A percentile compares a stretch with the other conserved stretches of the same genome.
phyloP scores from a whole-genome alignment of 2,113 vertebrate genomes.

The Verasper variegatus region DNA sequence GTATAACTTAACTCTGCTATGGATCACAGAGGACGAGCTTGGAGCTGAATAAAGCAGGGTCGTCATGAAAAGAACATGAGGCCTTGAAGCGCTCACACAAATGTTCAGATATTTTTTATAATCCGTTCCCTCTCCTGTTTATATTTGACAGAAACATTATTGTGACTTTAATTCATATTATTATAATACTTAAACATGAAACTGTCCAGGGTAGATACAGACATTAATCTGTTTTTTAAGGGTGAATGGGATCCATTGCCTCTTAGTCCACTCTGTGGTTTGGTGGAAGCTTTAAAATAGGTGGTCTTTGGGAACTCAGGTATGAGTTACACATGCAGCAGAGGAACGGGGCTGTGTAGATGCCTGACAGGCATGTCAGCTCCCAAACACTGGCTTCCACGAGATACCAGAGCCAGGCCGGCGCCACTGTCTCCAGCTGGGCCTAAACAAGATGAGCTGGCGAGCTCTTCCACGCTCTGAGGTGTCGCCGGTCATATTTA shows the following conservation, averaged over 20 bases:
- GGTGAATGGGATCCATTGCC: not conserved
- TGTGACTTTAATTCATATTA: not conserved
- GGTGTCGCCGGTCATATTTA: conserved; percentile 67
- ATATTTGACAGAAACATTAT: not conserved
- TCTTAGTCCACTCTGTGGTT: conserved; percentile 25
- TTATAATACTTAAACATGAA: not conserved
- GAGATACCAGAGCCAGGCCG: conserved; percentile 68
- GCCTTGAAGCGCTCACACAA: conserved; percentile 27
- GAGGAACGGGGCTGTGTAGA: conserved; percentile 25
- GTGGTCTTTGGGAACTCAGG: conserved; percentile 41
- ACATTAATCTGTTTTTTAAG: not conserved
- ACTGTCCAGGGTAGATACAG: no score
- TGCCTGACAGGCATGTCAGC: conserved; percentile 52
- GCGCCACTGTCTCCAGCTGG: conserved; percentile 66
- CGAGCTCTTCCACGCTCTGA: conserved; percentile 48
- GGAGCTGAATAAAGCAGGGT: conserved; percentile 41
- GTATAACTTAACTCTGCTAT: conserved; percentile 51
- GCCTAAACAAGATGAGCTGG: conserved; percentile 60
- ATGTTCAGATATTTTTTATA: conserved; percentile 11
- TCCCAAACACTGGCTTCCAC: conserved; percentile 49
- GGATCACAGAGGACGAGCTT: conserved; percentile 45
- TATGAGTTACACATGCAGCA: conserved; percentile 60
- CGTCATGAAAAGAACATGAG: conserved; percentile 59
- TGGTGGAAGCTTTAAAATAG: conserved; percentile 32
- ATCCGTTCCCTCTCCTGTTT: conserved; percentile 1